Percentiles rank a stretch among this genome's conserved stretches.
Evolutionary conservation across 2,113 vertebrate species (phyloP).

Genomic region (Noturus placidus): DNA sequence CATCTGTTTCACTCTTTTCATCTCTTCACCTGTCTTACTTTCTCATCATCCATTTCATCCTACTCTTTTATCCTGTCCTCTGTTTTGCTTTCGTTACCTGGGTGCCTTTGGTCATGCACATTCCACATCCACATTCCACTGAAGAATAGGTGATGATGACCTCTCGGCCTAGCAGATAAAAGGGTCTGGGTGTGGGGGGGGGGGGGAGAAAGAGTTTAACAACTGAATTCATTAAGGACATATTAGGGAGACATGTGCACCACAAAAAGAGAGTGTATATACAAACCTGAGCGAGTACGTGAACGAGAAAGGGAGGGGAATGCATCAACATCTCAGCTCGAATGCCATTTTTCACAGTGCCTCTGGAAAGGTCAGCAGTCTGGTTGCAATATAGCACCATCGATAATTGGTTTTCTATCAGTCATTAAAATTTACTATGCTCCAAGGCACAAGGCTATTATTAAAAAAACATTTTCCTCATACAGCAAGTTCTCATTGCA

Average conservation of each 20-base stretch:
- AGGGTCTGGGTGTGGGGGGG: too few relatives aligned
- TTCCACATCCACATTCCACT: not conserved
- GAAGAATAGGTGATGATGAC: not conserved
- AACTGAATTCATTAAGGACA: constrained; percentile 26
- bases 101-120: not conserved
- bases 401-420: constrained; percentile 77
- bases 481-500: constrained; percentile 28
- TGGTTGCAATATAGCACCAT: constrained; percentile 67
- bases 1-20: not conserved
- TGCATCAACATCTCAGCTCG: constrained; percentile 51
- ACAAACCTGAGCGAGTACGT: not conserved
- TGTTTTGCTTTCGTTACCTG: not conserved
- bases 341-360: constrained; percentile 66
- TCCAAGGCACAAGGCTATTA: constrained; percentile 72
- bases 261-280: constrained; percentile 33
- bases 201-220: not conserved
- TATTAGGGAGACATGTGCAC: not conserved
- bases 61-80: not conserved
- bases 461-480: constrained; percentile 65
- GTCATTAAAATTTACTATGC: constrained; percentile 74
- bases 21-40: constrained; percentile 10
- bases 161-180: not conserved
- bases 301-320: constrained; percentile 29
- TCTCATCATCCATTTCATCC: not conserved
- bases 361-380: constrained; percentile 69